These are phyloP conservation scores for Lophura nycthemera DNA, from an alignment of 2,113 vertebrate genomes.

Conservation along the genomic window DNA sequence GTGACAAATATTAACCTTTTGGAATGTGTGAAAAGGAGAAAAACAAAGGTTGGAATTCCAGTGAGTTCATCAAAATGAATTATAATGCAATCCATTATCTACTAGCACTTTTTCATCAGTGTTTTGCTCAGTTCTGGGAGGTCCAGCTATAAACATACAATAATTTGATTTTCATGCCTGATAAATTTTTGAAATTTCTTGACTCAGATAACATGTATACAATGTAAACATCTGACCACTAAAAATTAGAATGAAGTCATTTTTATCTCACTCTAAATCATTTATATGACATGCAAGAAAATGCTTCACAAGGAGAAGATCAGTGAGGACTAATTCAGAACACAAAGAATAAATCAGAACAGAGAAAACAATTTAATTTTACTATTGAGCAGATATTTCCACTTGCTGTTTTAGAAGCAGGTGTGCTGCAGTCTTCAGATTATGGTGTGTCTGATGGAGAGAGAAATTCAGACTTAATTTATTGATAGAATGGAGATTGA, in stretches of 20 bases:
- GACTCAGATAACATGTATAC: neutral
- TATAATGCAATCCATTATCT: neutral
- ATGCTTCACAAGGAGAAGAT: neutral
- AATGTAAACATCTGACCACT: neutral
- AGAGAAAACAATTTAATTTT: neutral
- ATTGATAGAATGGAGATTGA: neutral
- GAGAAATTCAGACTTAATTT: neutral
- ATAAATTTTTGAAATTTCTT: neutral
- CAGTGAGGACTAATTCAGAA: neutral
- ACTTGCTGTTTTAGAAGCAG: neutral
- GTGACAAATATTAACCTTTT: constrained; percentile 32
- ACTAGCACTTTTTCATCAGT: neutral
- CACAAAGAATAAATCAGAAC: neutral
- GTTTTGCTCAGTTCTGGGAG: neutral
- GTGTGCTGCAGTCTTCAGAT: neutral
- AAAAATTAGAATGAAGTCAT: neutral
- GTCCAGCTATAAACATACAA: neutral
- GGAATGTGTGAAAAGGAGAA: neutral
- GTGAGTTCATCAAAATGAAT: neutral
- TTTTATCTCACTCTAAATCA: neutral
- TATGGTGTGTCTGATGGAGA: neutral
- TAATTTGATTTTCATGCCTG: neutral
- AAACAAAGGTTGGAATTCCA: constrained; percentile 27
- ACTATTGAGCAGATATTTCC: neutral
- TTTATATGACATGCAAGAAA: neutral